Conservation (phyloP, 2,888 invertebrate species). For the Tholera decimalis region DNA sequence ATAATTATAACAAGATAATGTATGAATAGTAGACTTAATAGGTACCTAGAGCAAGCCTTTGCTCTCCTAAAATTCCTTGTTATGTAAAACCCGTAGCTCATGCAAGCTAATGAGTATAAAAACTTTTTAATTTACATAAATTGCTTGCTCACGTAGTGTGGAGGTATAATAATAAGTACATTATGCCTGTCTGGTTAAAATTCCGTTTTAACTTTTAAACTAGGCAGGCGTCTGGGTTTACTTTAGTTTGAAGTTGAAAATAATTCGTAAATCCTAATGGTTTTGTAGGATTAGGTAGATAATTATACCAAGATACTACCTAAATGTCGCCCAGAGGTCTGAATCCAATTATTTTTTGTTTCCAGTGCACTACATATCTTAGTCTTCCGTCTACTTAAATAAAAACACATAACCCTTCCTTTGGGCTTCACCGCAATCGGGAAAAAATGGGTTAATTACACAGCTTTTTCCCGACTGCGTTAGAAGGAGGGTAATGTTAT, state of each 20-base stretch:
- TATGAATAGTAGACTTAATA: background rate
- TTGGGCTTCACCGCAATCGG: too few species aligned
- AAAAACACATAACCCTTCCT: too few species aligned
- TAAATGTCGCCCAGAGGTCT: too few species aligned
- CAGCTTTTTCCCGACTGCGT: too few species aligned
- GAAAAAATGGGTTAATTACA: too few species aligned
- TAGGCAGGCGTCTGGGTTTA: background rate
- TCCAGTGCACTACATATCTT: too few species aligned
- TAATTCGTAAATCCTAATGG: background rate
- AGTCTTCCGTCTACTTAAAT: too few species aligned
- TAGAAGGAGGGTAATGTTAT: too few species aligned
- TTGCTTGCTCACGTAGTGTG: background rate
- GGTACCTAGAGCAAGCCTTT: background rate
- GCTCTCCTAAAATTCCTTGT: background rate
- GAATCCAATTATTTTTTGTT: too few species aligned
- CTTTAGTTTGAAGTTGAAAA: background rate
- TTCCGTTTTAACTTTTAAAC: background rate
- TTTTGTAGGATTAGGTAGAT: too few species aligned
- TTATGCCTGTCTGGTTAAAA: background rate
- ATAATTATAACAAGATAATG: too few species aligned
- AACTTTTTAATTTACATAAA: conserved; percentile 2
- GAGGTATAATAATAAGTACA: background rate
- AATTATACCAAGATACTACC: background rate
- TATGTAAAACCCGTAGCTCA: background rate
- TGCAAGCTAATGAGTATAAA: background rate